Evolutionary conservation across 2,888 invertebrate genomes (phyloP).

Genomic region (Tipula confusa): DNA sequence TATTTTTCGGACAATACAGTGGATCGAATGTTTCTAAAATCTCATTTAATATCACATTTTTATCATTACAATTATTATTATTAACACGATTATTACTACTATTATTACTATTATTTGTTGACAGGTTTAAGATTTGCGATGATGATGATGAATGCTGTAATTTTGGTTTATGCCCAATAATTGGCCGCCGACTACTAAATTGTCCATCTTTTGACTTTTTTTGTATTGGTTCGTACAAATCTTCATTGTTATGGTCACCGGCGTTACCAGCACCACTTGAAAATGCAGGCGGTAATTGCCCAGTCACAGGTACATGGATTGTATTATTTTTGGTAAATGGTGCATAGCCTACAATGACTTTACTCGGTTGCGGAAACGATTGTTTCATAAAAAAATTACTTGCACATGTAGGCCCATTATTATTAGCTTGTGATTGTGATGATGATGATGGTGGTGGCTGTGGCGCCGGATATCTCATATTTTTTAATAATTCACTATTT

Average conservation of each 20-base stretch:
- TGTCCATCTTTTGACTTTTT: neutral
- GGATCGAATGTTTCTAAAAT: slow-evolving; percentile 26
- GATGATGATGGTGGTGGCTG: neutral
- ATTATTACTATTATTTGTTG: neutral
- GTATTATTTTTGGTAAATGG: slow-evolving; percentile 35
- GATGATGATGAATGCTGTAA: slow-evolving; percentile 22
- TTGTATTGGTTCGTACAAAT: slow-evolving; percentile 28
- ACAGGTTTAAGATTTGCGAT: neutral
- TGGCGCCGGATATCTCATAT: neutral
- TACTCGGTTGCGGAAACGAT: slow-evolving; percentile 31
- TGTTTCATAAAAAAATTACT: slow-evolving; percentile 33
- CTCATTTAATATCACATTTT: slow-evolving; percentile 12
- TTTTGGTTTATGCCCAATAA: neutral
- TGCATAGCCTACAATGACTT: slow-evolving; percentile 32
- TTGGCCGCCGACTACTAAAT: neutral
- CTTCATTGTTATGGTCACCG: neutral
- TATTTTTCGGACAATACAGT: neutral
- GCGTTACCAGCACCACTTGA: neutral
- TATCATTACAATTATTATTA: slow-evolving; percentile 28
- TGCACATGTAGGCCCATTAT: neutral
- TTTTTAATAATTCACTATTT: slow-evolving; percentile 32
- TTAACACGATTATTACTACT: neutral
- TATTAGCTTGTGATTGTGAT: neutral
- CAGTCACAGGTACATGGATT: slow-evolving; percentile 35
- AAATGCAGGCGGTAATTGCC: slow-evolving; percentile 34